Base-by-base conservation (phyloP, 2,888 invertebrate genomes). In the Sinhomidia bicolor region DNA sequence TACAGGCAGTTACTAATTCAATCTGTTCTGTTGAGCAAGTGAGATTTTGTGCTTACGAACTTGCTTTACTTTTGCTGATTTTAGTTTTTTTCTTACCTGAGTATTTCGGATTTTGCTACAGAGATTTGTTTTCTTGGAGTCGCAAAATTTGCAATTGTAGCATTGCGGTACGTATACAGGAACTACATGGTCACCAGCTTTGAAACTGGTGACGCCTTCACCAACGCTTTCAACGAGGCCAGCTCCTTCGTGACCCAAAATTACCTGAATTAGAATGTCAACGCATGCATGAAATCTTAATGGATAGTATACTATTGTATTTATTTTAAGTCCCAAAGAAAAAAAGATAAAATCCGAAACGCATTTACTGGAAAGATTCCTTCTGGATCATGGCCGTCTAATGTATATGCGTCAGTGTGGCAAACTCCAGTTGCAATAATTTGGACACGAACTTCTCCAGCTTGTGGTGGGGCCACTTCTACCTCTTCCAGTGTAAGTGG, bases 221-320 rank as follows among this genome's bases (percentile, higher is more conserved):
- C 99, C 99, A 76, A 99, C 95, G 94, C 98, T 98, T 94, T 99
- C 99, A n/a, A 99, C 99, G 92, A 99, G 95, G 51, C 99, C 99
- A 85, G 96, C 96, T 47, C 99, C 99, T 94, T 99, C 99, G 93
- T 99, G 99, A 0, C 99, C 99, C 74, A 99, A 94, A 91, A 99
- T 94, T n/a, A n/a, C n/a, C n/a, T n/a, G n/a, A n/a, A n/a, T n/a
- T n/a, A n/a, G n/a, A n/a, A n/a, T n/a, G n/a, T n/a, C n/a, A n/a
- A n/a, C n/a, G n/a, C n/a, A n/a, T n/a, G n/a, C n/a, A n/a, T n/a
- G n/a, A n/a, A n/a, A n/a, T n/a, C n/a, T n/a, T n/a, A n/a, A n/a
- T n/a, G n/a, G n/a, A n/a, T n/a, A n/a, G n/a, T n/a, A n/a, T n/a
- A n/a, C n/a, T n/a, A n/a, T n/a, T n/a, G n/a, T n/a, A n/a, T n/a